A percentile compares a stretch with the other conserved stretches of the same genome.
These are phyloP conservation scores for Drosophila leonis DNA, from an alignment of 2,888 invertebrate genomes.

Conservation along the genomic window DNA sequence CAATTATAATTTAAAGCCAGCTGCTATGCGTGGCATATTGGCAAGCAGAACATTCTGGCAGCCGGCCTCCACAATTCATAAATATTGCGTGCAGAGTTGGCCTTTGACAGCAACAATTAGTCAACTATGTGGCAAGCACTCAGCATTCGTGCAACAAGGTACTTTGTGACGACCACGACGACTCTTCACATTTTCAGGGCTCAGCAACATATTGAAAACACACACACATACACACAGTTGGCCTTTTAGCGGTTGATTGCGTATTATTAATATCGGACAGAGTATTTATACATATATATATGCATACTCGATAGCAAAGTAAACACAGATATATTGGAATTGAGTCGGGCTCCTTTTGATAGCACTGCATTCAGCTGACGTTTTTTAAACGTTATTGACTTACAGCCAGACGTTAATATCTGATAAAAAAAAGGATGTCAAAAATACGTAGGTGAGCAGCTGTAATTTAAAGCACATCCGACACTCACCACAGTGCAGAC, in stretches of 20 bases:
- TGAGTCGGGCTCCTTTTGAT: neutral
- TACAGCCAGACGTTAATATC: neutral
- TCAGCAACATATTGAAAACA: neutral
- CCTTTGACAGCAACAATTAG: constrained; percentile 3
- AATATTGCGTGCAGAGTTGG: neutral
- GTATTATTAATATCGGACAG: neutral
- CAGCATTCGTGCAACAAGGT: constrained; percentile 3
- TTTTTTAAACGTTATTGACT: constrained; percentile 3
- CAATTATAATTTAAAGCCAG: neutral
- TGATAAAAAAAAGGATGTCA: neutral
- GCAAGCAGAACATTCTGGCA: neutral
- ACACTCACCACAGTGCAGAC: too few species aligned
- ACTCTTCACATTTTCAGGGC: neutral
- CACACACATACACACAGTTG: neutral
- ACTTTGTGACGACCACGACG: neutral
- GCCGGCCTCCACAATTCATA: neutral
- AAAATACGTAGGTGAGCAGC: neutral
- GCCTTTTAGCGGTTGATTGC: constrained; percentile 1
- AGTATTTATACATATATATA: neutral
- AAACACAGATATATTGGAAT: neutral
- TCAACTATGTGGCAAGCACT: constrained; percentile 6
- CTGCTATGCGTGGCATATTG: neutral
- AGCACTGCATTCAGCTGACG: neutral
- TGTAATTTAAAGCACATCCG: neutral
- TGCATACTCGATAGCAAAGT: neutral